Percentiles rank a stretch among this genome's conserved stretches.
Conservation (phyloP, 2,888 invertebrate genomes). For the Pristionchus maxplancki region DNA sequence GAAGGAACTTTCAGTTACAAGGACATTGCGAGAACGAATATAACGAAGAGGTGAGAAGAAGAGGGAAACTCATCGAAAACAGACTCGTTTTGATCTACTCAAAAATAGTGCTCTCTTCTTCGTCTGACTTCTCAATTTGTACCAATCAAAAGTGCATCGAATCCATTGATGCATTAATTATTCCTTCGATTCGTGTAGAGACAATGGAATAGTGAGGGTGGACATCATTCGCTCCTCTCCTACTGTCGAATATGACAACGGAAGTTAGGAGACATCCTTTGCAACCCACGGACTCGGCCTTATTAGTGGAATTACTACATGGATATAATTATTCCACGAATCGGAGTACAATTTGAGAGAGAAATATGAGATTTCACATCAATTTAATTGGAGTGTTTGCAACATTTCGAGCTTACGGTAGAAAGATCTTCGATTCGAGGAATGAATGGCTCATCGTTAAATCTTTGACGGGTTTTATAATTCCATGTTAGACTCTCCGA, state of each 20-base stretch:
- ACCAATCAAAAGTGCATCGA: slow-evolving; percentile 14
- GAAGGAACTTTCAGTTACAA: slow-evolving; percentile 5
- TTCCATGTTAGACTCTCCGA: not conserved
- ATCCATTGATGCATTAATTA: not conserved
- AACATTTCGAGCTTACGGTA: slow-evolving; percentile 8
- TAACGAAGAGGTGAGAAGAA: slow-evolving; percentile 9
- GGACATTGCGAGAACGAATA: not conserved
- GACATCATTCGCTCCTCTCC: not conserved
- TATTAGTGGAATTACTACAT: not conserved
- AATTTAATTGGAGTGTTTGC: slow-evolving; percentile 6
- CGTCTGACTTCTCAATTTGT: not conserved
- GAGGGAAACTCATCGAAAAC: not conserved
- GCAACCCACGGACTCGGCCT: not conserved
- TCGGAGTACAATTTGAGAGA: not conserved
- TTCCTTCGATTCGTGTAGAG: not conserved
- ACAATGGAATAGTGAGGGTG: not conserved
- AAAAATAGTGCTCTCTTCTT: not conserved
- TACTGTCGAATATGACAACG: not conserved
- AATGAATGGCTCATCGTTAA: not conserved
- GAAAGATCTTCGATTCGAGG: not conserved
- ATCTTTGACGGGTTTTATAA: not conserved
- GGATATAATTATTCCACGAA: slow-evolving; percentile 2
- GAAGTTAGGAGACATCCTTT: not conserved
- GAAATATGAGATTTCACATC: not conserved
- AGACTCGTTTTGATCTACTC: slow-evolving; percentile 3